These are phyloP conservation scores for Muscidifurax raptorellus DNA, from an alignment of 1,140 invertebrate species.

Conservation along the genomic window DNA sequence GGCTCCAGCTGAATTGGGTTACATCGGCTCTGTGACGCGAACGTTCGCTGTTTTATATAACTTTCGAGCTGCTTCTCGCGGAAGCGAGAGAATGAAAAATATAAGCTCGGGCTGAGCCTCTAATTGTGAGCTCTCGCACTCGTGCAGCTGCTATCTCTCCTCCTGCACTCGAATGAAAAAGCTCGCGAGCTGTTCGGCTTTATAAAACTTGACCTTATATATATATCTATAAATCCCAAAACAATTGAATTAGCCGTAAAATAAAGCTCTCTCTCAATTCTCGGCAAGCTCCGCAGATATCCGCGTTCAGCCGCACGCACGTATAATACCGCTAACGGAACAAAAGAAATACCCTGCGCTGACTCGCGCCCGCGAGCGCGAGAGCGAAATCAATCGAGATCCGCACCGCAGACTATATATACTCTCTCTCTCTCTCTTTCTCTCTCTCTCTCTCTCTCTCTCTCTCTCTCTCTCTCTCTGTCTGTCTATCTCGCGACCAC, in stretches of 20 bases:
- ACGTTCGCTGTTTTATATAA: not conserved
- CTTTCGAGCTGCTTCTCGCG: not conserved
- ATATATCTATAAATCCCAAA: not conserved
- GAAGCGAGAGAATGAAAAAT: not conserved
- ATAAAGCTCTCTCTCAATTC: constrained; percentile 1
- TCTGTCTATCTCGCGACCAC: constrained; percentile 25
- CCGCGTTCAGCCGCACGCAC: not conserved
- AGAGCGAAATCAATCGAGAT: constrained; percentile 35
- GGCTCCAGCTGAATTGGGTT: not conserved
- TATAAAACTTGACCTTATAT: not conserved
- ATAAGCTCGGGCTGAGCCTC: not conserved
- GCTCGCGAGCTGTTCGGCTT: not conserved
- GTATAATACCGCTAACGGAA: not conserved
- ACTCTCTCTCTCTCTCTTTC: too few species aligned
- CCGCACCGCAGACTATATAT: constrained; percentile 7
- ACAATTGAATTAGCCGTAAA: not conserved
- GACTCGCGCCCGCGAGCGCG: not conserved
- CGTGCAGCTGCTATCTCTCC: not conserved
- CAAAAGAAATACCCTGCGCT: not conserved
- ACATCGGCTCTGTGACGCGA: not conserved
- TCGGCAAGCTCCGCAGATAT: not conserved
- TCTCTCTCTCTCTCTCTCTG: too few species aligned
- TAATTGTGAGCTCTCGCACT: not conserved
- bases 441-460: too few species aligned
- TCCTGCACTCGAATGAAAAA: not conserved